phyloP scores from a whole-genome alignment of 2,797 vertebrate species.

The Cyclopterus lumpus region DNA sequence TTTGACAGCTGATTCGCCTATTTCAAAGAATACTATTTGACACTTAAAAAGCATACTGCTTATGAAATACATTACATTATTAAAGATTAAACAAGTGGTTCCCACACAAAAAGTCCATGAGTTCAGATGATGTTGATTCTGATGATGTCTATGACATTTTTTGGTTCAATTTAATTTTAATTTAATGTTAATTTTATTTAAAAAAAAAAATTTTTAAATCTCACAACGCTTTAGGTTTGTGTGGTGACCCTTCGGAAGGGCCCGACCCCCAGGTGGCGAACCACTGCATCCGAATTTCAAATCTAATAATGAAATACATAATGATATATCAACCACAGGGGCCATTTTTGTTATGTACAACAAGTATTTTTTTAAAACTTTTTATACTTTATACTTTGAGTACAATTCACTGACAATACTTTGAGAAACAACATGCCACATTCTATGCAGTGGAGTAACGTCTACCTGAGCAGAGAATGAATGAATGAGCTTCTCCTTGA shows the following conservation, averaged over 20 bases:
- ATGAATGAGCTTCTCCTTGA: no score
- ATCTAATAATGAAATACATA: not conserved
- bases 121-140: not conserved
- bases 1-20: not conserved
- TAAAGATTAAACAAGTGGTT: not conserved
- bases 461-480: no score
- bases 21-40: not conserved
- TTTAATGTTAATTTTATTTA: no score
- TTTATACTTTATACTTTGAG: not conserved
- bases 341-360: not conserved
- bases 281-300: not conserved
- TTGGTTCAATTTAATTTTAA: not conserved
- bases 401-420: not conserved
- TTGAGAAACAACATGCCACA: not conserved
- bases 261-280: not conserved
- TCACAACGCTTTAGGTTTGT: not conserved
- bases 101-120: not conserved
- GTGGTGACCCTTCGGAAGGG: not conserved
- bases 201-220: not conserved
- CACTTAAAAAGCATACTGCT: not conserved
- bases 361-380: no score
- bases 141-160: not conserved
- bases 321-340: not conserved
- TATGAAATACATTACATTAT: not conserved
- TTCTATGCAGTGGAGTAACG: not conserved